Conservation (phyloP, 2,113 vertebrate species). For the Otus sunia region DNA sequence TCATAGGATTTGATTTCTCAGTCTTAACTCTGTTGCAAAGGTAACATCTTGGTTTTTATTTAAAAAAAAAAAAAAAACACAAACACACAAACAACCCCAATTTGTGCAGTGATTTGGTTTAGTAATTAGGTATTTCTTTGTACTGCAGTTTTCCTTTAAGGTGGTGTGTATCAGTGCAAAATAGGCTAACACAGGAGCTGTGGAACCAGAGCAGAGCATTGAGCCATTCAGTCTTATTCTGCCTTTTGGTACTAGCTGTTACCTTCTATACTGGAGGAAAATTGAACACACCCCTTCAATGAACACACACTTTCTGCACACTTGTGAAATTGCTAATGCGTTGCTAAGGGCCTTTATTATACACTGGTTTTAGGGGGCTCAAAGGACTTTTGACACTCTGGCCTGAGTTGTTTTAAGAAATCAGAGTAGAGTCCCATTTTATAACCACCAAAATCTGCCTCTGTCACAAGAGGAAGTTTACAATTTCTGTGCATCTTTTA, state of each 20-base stretch:
- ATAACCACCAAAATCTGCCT: conserved; percentile 30
- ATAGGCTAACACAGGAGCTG: not conserved
- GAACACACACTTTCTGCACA: not conserved
- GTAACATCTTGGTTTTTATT: not conserved
- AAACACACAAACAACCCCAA: not conserved
- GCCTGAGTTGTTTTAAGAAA: conserved; percentile 24
- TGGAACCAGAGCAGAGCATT: not conserved
- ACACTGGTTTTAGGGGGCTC: conserved; percentile 23
- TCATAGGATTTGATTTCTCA: not conserved
- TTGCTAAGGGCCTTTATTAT: conserved; percentile 16
- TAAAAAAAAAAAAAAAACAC: not conserved
- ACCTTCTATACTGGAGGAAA: not conserved
- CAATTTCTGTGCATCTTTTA: conserved; percentile 54
- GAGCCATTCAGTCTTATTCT: conserved; percentile 35
- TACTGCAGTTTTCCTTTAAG: conserved; percentile 66
- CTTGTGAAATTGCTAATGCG: not conserved
- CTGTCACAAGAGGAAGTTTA: conserved; percentile 65
- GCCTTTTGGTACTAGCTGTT: conserved; percentile 18
- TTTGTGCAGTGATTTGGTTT: conserved; percentile 7
- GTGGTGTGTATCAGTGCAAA: not conserved
- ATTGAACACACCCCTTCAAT: not conserved
- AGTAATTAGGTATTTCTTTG: not conserved
- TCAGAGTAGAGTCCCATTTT: not conserved
- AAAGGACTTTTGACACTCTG: conserved; percentile 65
- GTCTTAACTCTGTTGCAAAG: not conserved